Percentiles rank a stretch among this genome's conserved stretches.
These are phyloP conservation scores for Cebus imitator DNA, from an alignment of 2,113 vertebrate genomes.

Conservation along the genomic window DNA sequence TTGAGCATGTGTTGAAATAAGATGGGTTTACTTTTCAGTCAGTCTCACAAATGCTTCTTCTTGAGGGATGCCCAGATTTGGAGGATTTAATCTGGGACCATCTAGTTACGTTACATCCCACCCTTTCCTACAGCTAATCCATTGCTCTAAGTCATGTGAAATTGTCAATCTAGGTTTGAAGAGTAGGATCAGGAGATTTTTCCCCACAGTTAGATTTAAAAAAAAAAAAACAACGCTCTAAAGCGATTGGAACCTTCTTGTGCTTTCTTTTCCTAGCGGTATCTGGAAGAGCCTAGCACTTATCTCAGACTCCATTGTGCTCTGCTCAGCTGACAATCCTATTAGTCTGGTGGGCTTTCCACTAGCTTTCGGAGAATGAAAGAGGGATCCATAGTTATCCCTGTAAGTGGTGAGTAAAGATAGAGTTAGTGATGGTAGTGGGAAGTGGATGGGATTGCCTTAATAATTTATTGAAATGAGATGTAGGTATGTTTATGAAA, in stretches of 20 bases:
- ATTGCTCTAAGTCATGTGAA: background rate
- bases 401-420: background rate
- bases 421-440: background rate
- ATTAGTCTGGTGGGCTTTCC: background rate
- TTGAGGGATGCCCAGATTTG: background rate
- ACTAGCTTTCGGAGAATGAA: background rate
- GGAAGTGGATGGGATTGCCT: background rate
- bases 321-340: background rate
- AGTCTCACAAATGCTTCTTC: background rate
- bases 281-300: background rate
- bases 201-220: background rate
- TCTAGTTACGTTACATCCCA: background rate
- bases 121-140: background rate
- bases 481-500: background rate
- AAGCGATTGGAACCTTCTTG: background rate
- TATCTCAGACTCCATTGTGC: fast-evolving
- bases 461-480: background rate
- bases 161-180: background rate
- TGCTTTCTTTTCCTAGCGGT: background rate
- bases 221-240: background rate
- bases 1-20: background rate
- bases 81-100: background rate
- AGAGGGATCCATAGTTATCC: background rate
- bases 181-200: background rate
- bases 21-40: background rate